Base-by-base conservation (phyloP, 2,113 vertebrate genomes). In the Nibea albiflora region DNA sequence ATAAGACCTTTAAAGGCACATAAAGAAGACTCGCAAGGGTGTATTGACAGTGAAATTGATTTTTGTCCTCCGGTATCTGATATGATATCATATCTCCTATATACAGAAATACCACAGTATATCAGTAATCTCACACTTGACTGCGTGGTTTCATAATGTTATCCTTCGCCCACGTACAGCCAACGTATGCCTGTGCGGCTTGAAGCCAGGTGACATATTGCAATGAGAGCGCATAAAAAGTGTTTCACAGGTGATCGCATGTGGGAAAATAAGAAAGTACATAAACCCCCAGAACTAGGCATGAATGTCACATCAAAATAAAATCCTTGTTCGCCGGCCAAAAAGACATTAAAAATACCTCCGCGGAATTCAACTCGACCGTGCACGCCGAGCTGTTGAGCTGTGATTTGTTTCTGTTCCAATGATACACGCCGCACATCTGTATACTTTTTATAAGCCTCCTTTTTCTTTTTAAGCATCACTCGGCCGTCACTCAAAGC, bases 71-170 rank as follows among this genome's bases (percentile, higher is more conserved):
- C 81, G 58, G 46, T 66, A 28, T 76, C 35, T n/a, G 24, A 65
- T 35, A 31, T 63, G 69, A 79, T 73, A 76, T 81, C 12, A 46
- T 31, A 53, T 81, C 46, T 76, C 31, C 22, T 22, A 66, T 76
- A 73, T 56, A 58, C 57, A 80, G 70, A 69, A 81, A 86, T 57
- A 73, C 31, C 28, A 83, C 74, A 83, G 69, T 84, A 75, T 71
- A 56, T 57, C 57, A 61, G 47, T 83, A 80, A 83, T 90, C 75
- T 89, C 74, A 87, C 81, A 73, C 76, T 78, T 60, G 78, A 73
- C 49, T 85, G 65, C 68, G 44, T 74, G 10, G 60, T 56, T 70
- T 85, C 76, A 68, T 66, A 46, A 65, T 73, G 64, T 75, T 74
- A 78, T 78, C 73, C 60, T 69, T 76, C 19, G 35, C 31, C 53